Evolutionary conservation across 1,140 invertebrate species (phyloP).

Genomic region (Tetraneura akinire): DNA sequence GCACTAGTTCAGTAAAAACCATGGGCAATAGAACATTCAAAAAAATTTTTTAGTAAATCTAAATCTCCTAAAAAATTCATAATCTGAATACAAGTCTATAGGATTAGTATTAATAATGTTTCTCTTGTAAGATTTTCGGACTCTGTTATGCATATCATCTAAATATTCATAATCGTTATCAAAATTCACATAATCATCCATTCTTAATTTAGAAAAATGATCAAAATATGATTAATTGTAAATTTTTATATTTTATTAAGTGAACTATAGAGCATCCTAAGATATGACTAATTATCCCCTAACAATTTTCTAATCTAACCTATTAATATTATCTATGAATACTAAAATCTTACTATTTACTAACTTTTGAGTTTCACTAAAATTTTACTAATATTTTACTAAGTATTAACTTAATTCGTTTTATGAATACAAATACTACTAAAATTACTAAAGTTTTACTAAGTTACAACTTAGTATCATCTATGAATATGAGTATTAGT

Average conservation of each 20-base stretch:
- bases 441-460: too few species aligned
- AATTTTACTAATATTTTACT: too few species aligned
- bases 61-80: slow-evolving; percentile 27
- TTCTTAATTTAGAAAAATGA: not conserved
- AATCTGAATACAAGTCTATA: slow-evolving; percentile 3
- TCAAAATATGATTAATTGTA: not conserved
- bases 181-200: not conserved
- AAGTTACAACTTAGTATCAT: too few species aligned
- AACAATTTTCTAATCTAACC: not conserved
- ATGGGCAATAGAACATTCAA: slow-evolving; percentile 2
- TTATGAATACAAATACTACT: too few species aligned
- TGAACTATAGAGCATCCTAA: not conserved
- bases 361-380: too few species aligned
- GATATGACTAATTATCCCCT: slow-evolving; percentile 8
- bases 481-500: too few species aligned
- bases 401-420: too few species aligned
- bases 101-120: not conserved
- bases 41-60: slow-evolving; percentile 28
- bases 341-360: too few species aligned
- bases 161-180: slow-evolving; percentile 3
- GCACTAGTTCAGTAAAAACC: slow-evolving; percentile 24
- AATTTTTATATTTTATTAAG: not conserved
- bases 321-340: too few species aligned
- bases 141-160: not conserved
- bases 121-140: too few species aligned